Base-by-base conservation (phyloP, 2,888 invertebrate genomes). In the Rutpela maculata region DNA sequence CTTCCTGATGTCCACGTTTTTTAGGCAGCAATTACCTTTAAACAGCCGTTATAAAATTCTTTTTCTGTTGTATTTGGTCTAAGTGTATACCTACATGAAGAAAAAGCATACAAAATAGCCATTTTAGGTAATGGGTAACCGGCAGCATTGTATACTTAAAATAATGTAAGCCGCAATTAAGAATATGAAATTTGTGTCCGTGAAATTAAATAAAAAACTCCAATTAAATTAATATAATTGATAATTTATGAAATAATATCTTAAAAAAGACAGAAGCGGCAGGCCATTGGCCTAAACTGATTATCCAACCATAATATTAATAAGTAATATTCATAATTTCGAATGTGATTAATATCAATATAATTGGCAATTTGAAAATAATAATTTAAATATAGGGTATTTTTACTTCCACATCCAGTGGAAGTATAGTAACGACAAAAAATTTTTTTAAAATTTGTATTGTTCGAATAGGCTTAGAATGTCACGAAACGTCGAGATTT, bases 1-100 rank as follows among this genome's bases (percentile, higher is more conserved):
- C 63, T 69, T 69, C 75, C 69, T 69, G 69, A 18, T 18, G 56
- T 68, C 19, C 26, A 50, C 18, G 17, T 71, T 71, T 71, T 62
- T 71, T 17, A 26, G 43, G 11, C 31, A 31, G 22, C 26, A 70
- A 70, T 70, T 66, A 75, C 31, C 69, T 59, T 22, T 31, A 4
- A 66, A 56, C 35, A 60, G 56, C 18, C n/a, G 59, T 59, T 50
- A 66, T 66, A 66, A 66, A 66, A 50, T 50, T 15, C 43, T 50
- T 50, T 63, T 35, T 38, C 35, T 18, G 19, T 60, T 60, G 68
- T 67, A 55, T 18, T 18, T 67, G 1, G 11, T 15, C 55, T 67
- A 22, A 67, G 50, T 43, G 50, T 22, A 17, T 19, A 17, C 43
- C 10, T 35, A 57, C 9, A n/a, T n/a, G n/a, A n/a, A 59, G 18